These are phyloP conservation scores for Diadema setosum DNA, from an alignment of 35 echinoderm and acorn worm species.

Conservation along the genomic window DNA sequence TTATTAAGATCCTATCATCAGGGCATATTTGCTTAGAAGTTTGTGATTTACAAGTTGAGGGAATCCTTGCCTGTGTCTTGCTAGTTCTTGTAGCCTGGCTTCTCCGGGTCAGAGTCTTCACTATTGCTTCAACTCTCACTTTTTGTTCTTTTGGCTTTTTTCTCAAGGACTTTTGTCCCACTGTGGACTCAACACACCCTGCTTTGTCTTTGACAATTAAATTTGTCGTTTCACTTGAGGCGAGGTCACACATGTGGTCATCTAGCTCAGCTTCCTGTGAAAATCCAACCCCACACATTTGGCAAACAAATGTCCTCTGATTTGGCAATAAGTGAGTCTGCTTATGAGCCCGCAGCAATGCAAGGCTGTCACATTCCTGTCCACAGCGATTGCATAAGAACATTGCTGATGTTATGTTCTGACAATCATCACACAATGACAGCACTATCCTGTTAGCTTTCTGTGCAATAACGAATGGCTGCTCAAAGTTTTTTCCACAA, in stretches of 20 bases:
- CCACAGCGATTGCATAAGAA: not conserved
- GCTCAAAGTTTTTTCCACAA: not conserved
- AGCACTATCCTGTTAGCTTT: not conserved
- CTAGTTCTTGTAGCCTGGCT: not conserved
- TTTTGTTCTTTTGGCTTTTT: not conserved
- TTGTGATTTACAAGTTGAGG: not conserved
- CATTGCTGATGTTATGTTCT: not conserved
- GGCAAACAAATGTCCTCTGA: not conserved
- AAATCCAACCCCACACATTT: not conserved
- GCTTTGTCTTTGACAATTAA: not conserved
- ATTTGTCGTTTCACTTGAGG: not conserved
- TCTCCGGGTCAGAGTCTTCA: not conserved
- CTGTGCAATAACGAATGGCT: not conserved
- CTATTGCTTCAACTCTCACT: slow-evolving; percentile 4
- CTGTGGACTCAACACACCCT: not conserved
- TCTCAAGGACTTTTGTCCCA: not conserved
- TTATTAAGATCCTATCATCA: not conserved
- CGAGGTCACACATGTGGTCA: not conserved
- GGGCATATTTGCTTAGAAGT: not conserved
- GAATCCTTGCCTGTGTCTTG: not conserved
- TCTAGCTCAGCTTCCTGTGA: not conserved
- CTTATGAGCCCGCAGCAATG: not conserved
- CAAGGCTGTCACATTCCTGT: not conserved
- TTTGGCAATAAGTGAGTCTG: not conserved
- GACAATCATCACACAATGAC: slow-evolving; percentile 6